These are phyloP conservation scores for Brachionus paranguensis DNA, from an alignment of 1,140 invertebrate genomes.

Conservation along the genomic window DNA sequence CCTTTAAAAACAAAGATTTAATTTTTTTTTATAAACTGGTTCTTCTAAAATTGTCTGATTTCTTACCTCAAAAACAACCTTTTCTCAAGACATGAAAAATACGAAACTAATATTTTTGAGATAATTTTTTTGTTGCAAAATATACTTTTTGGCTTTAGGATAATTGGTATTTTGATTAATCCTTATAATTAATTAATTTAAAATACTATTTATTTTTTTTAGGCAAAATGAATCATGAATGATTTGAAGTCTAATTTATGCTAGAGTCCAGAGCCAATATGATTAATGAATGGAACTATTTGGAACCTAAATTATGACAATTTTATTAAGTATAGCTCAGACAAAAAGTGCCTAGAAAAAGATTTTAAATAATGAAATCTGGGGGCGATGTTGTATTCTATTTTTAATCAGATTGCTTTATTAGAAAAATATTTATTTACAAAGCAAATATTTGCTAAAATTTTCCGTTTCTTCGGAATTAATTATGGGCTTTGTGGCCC, in stretches of 20 bases:
- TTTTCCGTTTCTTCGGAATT: not conserved
- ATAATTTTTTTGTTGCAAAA: not conserved
- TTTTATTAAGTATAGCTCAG: not conserved
- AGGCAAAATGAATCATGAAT: not conserved
- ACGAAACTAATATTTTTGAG: too few species aligned
- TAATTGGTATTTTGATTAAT: not conserved
- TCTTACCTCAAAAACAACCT: not conserved
- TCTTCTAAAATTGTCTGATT: not conserved
- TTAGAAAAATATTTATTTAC: not conserved
- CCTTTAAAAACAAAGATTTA: not conserved
- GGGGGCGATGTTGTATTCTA: not conserved
- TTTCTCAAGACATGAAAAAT: not conserved
- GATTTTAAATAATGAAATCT: not conserved
- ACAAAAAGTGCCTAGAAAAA: not conserved
- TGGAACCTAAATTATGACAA: not conserved
- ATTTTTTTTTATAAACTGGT: not conserved
- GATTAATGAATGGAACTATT: not conserved
- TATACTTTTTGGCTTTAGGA: not conserved
- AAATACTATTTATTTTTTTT: not conserved
- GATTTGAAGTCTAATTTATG: not conserved
- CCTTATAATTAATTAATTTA: not conserved
- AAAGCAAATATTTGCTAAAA: not conserved
- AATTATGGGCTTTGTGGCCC: not conserved
- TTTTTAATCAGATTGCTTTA: not conserved
- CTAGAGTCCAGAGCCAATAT: not conserved